Evolutionary conservation across 2,888 invertebrate species (phyloP).

Genomic region (Thera britannica): DNA sequence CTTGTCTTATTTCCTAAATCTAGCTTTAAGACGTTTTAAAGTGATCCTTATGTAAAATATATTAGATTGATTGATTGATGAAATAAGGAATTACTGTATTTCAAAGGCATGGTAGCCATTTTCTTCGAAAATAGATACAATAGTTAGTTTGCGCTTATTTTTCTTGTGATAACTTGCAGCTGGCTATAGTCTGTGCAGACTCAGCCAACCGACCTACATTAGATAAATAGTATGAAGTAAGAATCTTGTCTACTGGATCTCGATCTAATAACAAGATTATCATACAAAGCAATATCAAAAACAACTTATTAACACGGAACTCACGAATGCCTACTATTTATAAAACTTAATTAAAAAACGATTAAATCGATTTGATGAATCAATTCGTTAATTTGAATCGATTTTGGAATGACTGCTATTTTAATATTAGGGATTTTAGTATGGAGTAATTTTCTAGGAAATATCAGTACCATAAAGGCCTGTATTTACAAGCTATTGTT

Average conservation of each 20-base stretch:
- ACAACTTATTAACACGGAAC: slow-evolving; percentile 22
- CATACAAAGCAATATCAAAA: slow-evolving; percentile 7
- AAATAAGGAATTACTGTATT: too few relatives aligned
- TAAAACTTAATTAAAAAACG: slow-evolving; percentile 5
- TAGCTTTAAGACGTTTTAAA: too few relatives aligned
- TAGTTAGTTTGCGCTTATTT: too few relatives aligned
- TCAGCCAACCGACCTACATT: too few relatives aligned
- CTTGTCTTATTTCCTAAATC: too few relatives aligned
- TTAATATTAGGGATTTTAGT: not conserved
- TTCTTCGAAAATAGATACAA: too few relatives aligned
- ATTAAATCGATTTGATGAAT: slow-evolving; percentile 9
- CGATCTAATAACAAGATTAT: not conserved
- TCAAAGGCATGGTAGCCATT: too few relatives aligned
- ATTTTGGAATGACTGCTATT: slow-evolving; percentile 13
- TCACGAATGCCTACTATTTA: slow-evolving; percentile 1
- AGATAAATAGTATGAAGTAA: slow-evolving; percentile 7
- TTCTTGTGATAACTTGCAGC: too few relatives aligned
- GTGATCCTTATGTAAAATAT: too few relatives aligned
- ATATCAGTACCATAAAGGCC: not conserved
- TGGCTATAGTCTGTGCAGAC: too few relatives aligned
- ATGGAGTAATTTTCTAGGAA: not conserved
- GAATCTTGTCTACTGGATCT: not conserved
- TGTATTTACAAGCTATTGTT: not conserved
- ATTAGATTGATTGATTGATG: too few relatives aligned
- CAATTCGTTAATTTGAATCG: slow-evolving; percentile 10